These are phyloP conservation scores for Rhodinocichla rosea DNA, from an alignment of 2,113 vertebrate genomes.

Conservation along the genomic window DNA sequence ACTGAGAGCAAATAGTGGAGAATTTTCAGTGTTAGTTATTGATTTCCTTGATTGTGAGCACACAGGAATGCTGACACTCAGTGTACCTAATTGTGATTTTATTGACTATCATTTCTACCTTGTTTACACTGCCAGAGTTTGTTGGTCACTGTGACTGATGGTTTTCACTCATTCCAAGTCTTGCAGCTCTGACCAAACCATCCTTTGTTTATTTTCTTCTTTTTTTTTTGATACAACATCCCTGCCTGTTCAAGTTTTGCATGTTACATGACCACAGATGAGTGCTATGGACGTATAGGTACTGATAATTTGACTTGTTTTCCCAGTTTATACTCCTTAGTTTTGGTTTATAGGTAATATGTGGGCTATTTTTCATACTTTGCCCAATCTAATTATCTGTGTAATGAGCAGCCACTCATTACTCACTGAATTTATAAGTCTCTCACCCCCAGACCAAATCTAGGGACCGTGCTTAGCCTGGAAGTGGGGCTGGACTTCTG, in stretches of 20 bases:
- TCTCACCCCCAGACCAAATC: neutral
- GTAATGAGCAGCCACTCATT: neutral
- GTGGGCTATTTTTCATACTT: neutral
- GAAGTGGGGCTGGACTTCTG: neutral
- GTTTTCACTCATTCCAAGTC: slow-evolving; percentile 52
- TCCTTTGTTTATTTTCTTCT: neutral
- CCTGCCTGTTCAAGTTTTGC: neutral
- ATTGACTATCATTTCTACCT: slow-evolving; percentile 72
- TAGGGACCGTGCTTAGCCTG: neutral
- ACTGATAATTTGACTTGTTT: neutral
- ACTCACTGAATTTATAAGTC: neutral
- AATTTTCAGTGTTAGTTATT: slow-evolving; percentile 63
- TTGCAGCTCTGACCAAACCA: slow-evolving; percentile 7
- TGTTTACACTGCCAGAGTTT: slow-evolving; percentile 66
- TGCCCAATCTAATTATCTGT: neutral
- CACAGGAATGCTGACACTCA: slow-evolving; percentile 48
- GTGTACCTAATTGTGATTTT: slow-evolving; percentile 70
- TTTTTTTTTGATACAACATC: neutral
- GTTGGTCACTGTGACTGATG: slow-evolving; percentile 60
- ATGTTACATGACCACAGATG: neutral
- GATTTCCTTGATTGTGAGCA: slow-evolving; percentile 66
- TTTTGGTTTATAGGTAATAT: neutral
- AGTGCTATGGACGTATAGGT: neutral
- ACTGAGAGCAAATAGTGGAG: slow-evolving; percentile 30
- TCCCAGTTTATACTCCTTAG: neutral